Evolutionary conservation across 2,888 invertebrate species (phyloP), one percentile per base, ranked within the genome.

Genomic region (Pseudeuparius sepicola): DNA sequence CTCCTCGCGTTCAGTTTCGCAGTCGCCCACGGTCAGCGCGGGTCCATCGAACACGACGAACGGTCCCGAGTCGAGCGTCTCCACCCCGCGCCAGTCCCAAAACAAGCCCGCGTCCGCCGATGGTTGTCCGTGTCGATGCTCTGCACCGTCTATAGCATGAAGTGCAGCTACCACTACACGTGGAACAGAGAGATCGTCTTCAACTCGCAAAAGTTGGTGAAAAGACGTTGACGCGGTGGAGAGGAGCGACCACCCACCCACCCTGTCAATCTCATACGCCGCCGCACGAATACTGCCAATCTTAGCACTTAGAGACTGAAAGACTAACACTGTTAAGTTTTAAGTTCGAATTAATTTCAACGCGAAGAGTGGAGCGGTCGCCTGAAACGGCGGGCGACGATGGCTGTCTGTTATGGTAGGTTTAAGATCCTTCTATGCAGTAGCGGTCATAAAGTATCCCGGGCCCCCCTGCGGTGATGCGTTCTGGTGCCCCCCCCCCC

Each of bases 131-230:
- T 60, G 49, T 61, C 53, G 57, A 64, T 65, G 65, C 45, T 45
- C 49, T 39, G 45, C 45, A 37, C 46, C 43, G 42, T 45, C 47
- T 46, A 45, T 71, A 71, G 72, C 65, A 72, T 73, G 72, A 70
- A 67, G 71, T 81, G 78, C 77, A 77, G 77, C 68, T 86, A 86
- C 74, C 78, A 75, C 65, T 84, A 83, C 77, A 84, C 84, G 70
- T 88, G 87, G 87, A 87, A 85, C 68, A 79, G 82, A 68, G 86
- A 87, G 70, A 87, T 88, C 66, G 82, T 88, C 67, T 78, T 88
- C 70, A 87, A 87, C 70, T 87, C 87, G 64, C 86, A 88, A 65
- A 88, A 88, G 70, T 72, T 88, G 60, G 87, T 88, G 56, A 88
- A 88, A 68, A 84, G 88, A 85, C 87, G 87, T 73, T 84, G 85